phyloP scores from a whole-genome alignment of 2,888 invertebrate species.

The Stenichneumon culpator region DNA sequence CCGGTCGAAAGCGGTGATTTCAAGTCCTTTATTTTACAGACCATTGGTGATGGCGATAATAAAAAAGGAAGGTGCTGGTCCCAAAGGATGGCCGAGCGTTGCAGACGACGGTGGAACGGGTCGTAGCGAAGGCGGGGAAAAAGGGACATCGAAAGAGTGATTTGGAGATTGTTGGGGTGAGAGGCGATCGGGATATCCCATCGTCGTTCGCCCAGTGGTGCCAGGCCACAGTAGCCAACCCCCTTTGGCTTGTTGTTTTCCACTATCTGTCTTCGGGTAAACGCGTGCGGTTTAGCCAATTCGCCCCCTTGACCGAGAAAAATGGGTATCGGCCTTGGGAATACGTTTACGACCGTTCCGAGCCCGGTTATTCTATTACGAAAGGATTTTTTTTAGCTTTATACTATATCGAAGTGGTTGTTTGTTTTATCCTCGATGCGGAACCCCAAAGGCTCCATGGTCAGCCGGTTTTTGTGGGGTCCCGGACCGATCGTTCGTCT shows the following conservation, averaged over 20 bases:
- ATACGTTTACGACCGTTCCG: conserved; percentile 85
- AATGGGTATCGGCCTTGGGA: conserved; percentile 85
- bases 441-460: conserved; percentile 41
- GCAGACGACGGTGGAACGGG: conserved; percentile 53
- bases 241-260: conserved; percentile 73
- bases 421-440: conserved; percentile 41
- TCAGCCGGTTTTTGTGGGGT: conserved; percentile 42
- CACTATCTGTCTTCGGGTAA: conserved; percentile 83
- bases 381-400: conserved; percentile 83
- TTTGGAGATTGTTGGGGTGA: conserved; percentile 32
- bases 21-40: conserved; percentile 56
- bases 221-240: conserved; percentile 21
- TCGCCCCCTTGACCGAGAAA: conserved; percentile 84
- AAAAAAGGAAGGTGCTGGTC: conserved; percentile 61
- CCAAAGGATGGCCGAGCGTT: conserved; percentile 48
- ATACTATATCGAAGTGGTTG: conserved; percentile 78
- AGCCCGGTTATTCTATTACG: conserved; percentile 84
- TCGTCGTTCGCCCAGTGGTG: conserved; percentile 28
- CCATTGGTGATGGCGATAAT: conserved; percentile 58
- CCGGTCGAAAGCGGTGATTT: conserved; percentile 45
- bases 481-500: conserved; percentile 77
- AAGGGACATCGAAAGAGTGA: conserved; percentile 50
- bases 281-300: conserved; percentile 83
- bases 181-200: conserved; percentile 38
- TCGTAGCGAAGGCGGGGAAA: conserved; percentile 41